Conservation (phyloP, 37 sponge, comb jelly and placozoan species). For the Geodia barretti region DNA sequence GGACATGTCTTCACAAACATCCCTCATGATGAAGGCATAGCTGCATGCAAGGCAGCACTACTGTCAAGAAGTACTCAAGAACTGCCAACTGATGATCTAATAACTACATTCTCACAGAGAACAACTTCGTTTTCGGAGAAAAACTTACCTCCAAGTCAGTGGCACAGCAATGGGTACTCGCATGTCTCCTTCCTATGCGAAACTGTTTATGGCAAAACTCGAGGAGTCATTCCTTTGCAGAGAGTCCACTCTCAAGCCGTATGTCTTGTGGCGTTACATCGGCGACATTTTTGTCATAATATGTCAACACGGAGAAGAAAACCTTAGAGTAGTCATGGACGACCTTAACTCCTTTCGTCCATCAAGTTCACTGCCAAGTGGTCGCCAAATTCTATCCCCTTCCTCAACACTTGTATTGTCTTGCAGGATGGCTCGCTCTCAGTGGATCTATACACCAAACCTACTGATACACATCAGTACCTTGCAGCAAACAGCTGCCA, state of each 20-base stretch:
- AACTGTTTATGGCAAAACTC: constrained; percentile 32
- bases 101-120: constrained; percentile 10
- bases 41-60: background rate
- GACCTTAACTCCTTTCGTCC: constrained; percentile 16
- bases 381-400: background rate
- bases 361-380: constrained; percentile 34
- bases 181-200: constrained; percentile 38
- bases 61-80: background rate
- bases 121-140: constrained; percentile 26
- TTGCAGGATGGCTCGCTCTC: background rate
- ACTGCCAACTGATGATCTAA: background rate
- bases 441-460: constrained; percentile 7
- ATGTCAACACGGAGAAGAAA: constrained; percentile 31
- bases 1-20: constrained; percentile 27
- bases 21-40: constrained; percentile 30
- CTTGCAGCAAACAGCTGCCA: constrained; percentile 20
- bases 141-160: constrained; percentile 27
- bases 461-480: constrained; percentile 33
- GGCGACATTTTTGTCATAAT: constrained; percentile 29
- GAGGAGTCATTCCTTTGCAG: constrained; percentile 10
- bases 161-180: constrained; percentile 48
- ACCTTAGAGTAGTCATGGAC: background rate
- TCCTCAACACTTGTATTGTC: constrained; percentile 6
- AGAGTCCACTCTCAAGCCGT: background rate
- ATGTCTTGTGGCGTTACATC: constrained; percentile 26